Conservation (phyloP, 2,888 invertebrate species). For the Drosophila meridiana region DNA sequence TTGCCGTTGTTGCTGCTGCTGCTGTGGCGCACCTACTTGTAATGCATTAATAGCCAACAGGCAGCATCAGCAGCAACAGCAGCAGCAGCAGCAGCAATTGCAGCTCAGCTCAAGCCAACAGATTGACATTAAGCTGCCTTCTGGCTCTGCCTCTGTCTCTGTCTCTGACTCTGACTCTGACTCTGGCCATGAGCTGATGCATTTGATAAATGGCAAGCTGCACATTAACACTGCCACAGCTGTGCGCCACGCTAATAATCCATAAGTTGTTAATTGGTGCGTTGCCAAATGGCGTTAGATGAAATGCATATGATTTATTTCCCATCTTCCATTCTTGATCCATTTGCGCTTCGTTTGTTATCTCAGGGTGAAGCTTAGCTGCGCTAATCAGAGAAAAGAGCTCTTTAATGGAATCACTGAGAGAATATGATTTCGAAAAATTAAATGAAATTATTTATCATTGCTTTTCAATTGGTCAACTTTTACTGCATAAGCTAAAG, state of each 20-base stretch:
- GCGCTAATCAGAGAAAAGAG: background rate
- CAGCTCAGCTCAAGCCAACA: conserved; percentile 45
- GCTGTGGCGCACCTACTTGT: conserved; percentile 74
- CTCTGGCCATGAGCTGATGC: conserved; percentile 52
- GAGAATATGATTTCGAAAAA: background rate
- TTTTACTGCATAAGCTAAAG: too few species aligned
- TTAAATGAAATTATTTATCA: background rate
- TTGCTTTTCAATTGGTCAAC: too few species aligned
- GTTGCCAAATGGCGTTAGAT: conserved; percentile 32
- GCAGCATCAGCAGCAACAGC: conserved; percentile 38
- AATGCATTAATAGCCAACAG: conserved; percentile 73
- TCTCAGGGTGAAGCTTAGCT: background rate
- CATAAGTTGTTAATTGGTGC: conserved; percentile 44
- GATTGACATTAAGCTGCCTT: conserved; percentile 75
- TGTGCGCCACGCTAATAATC: conserved; percentile 35
- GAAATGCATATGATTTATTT: conserved; percentile 29
- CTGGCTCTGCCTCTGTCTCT: conserved; percentile 4
- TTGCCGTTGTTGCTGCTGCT: conserved; percentile 4
- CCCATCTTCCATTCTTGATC: conserved; percentile 5
- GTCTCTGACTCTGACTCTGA: conserved; percentile 7
- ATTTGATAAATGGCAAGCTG: conserved; percentile 59
- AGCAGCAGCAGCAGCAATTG: conserved; percentile 39
- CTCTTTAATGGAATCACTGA: background rate
- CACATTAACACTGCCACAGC: conserved; percentile 46
- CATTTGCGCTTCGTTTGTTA: conserved; percentile 4